Evolutionary conservation across 1,140 invertebrate genomes (phyloP), one percentile per base, ranked within the genome.

Genomic region (Anoplolepis gracilipes): DNA sequence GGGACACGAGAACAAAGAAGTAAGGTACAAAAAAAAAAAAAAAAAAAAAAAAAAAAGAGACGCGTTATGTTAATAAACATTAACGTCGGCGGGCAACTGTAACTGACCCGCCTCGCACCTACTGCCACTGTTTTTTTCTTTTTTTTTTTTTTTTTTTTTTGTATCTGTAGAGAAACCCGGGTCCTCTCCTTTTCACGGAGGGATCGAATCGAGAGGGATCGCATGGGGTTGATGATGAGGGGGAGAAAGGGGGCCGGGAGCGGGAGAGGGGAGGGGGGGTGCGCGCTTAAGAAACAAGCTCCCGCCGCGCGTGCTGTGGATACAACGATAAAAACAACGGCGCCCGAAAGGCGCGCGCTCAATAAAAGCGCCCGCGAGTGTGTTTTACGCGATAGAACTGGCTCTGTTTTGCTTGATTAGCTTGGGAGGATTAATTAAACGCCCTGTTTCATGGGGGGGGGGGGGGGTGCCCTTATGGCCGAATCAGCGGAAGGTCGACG

Each of bases 271-370:
- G 11, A n/a, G 16, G 19, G 61, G 55, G 42, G 25, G 22, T 6
- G 33, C 16, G 42, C 78, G 84, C 69, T 78, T 88, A 89, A 85
- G 84, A 88, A 79, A 88, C 53, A 85, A 88, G 87, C 82, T 85
- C 78, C 61, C 87, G 81, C 64, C 72, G 61, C 59, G 85, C 69
- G n/a, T n/a, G n/a, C n/a, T n/a, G n/a, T 81, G 81, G 78, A 87
- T 88, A 81, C 67, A 70, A 87, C 67, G 78, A 88, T 88, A 81
- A 62, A 69, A 87, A 87, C 61, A 78, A 73, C 67, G 61, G 42
- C 85, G 62, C 70, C 62, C 46, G 85, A 85, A 67, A 76, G 25
- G 36, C 85, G 85, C 79, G 55, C 82, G 39, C 49, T 69, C 64
- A 61, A 81, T 65, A 42, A 42, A 13, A 82, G 85, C 85, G 86